Evolutionary conservation across 2,888 invertebrate genomes (phyloP).

Genomic region (Campoplex capitator): DNA sequence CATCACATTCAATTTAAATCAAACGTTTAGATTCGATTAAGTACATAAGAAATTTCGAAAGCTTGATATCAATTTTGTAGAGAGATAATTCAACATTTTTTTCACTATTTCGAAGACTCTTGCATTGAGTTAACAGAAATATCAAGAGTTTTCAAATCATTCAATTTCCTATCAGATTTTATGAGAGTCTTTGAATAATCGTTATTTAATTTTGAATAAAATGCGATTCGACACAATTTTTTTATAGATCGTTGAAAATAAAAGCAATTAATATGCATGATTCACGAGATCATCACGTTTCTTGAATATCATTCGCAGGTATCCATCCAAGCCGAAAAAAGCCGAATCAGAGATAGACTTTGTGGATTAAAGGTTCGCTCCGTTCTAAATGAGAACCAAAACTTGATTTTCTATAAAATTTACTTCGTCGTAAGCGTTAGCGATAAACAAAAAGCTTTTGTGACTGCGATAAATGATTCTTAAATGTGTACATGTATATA

Average conservation of each 20-base stretch:
- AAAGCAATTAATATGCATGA: neutral
- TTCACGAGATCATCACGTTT: neutral
- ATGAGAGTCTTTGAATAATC: neutral
- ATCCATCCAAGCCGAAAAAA: neutral
- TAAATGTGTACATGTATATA: conserved; percentile 12
- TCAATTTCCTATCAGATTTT: neutral
- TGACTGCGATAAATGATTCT: neutral
- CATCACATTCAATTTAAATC: neutral
- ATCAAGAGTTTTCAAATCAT: neutral
- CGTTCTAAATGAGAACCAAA: neutral
- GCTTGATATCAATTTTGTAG: neutral
- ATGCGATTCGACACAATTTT: neutral
- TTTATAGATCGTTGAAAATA: neutral
- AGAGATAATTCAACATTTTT: neutral
- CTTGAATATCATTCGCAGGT: neutral
- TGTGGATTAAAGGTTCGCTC: neutral
- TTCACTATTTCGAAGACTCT: neutral
- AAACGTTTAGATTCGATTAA: too few species aligned
- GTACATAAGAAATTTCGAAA: neutral
- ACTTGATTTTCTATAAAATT: conserved; percentile 11
- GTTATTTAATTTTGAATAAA: neutral
- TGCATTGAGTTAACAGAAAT: neutral
- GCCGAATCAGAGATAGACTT: neutral
- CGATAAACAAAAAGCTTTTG: conserved; percentile 8
- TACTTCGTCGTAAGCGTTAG: neutral